Base-by-base conservation (phyloP, 2,797 vertebrate genomes). In the Thunnus albacares region DNA sequence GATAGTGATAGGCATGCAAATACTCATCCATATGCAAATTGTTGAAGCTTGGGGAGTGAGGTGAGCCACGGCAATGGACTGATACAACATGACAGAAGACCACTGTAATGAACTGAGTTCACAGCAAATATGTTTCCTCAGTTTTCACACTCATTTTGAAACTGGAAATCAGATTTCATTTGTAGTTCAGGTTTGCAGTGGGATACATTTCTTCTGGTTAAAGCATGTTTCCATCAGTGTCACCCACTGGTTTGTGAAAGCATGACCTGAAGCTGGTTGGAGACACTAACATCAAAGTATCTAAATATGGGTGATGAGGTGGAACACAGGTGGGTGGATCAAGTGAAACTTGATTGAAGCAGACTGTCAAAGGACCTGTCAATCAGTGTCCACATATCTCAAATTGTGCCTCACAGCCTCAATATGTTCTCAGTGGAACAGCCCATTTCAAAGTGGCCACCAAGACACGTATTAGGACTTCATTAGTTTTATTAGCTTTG, bases 1-100 rank as follows among this genome's bases (percentile, higher is more conserved):
- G 60, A 75, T 83, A 87, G 84, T 79, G 85, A 86, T 88, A 62
- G 73, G 69, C 75, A 70, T 82, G 60, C 63, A 82, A 80, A 82
- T 63, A 75, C 52, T 81, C 63, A 75, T 72, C 38, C 77, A 65
- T 51, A 83, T 71, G 65, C 64, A 75, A 45, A 71, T 79, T 78
- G 51, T 76, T 38, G 57, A 59, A 59, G 15, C 38, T 49, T 1
- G 0, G 14, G 22, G 10, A 15, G n/a, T 52, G 26, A 30, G 20
- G 24, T 55, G 26, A 30, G 43, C n/a, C 26, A 63, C 18, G 35
- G 22, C 24, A 63, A 52, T 60, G 30, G 24, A 55, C n/a, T 67
- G 28, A 14, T 30, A 51, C 28, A 33, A 30, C 12, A 24, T 26
- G 22, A 78, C 35, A 49, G 43, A 67, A 15, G 20, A 20, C 15